Percentiles rank a stretch among this genome's conserved stretches.
These are phyloP conservation scores for Gulo gulo DNA, from an alignment of 2,113 vertebrate genomes.

Conservation along the genomic window DNA sequence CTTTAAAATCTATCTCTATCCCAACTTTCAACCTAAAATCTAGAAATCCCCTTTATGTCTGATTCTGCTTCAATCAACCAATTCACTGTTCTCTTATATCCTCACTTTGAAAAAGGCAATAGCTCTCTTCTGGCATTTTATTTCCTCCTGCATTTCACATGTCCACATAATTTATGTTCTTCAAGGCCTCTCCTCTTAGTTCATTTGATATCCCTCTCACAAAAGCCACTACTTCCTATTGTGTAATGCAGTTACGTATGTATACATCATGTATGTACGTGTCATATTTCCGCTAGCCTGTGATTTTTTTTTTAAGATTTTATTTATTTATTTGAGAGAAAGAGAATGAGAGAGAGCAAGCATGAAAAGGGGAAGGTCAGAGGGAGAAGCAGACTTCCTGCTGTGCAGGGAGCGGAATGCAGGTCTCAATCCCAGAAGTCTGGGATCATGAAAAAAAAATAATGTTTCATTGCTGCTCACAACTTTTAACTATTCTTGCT, in stretches of 20 bases:
- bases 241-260: not conserved
- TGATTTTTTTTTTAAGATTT: too few species aligned
- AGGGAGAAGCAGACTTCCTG: too few species aligned
- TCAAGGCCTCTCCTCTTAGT: not conserved
- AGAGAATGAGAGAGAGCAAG: too few species aligned
- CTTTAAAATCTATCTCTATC: conserved; percentile 41
- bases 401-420: too few species aligned
- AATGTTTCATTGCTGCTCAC: not conserved
- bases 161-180: not conserved
- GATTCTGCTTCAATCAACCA: not conserved
- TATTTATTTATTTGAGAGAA: too few species aligned
- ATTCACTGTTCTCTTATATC: not conserved
- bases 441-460: not conserved
- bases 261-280: too few species aligned
- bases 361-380: too few species aligned
- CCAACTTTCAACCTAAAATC: not conserved
- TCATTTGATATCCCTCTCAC: not conserved
- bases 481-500: not conserved
- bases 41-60: not conserved
- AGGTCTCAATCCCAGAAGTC: too few species aligned
- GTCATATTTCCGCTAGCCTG: not conserved
- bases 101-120: not conserved
- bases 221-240: not conserved
- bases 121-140: not conserved
- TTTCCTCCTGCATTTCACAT: not conserved